These are phyloP conservation scores for Rhinophrynus dorsalis DNA, from an alignment of 2,797 vertebrate species.

Conservation along the genomic window DNA sequence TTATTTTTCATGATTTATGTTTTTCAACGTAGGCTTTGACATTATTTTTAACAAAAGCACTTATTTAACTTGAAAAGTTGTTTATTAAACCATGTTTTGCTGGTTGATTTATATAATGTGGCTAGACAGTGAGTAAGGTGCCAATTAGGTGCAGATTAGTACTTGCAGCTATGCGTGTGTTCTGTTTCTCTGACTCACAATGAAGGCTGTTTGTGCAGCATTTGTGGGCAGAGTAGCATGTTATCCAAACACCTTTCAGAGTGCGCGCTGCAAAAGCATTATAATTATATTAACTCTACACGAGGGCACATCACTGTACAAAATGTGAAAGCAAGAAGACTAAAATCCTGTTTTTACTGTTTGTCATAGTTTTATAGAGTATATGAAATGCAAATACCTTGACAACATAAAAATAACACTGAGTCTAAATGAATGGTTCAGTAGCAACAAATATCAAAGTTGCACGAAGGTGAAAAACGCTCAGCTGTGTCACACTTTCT, in stretches of 20 bases:
- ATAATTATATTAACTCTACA: constrained; percentile 51
- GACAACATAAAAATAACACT: constrained; percentile 6
- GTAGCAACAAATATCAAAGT: neutral
- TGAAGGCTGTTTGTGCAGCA: constrained; percentile 64
- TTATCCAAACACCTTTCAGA: constrained; percentile 48
- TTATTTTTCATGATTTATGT: neutral
- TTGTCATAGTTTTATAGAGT: neutral
- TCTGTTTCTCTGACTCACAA: constrained; percentile 67
- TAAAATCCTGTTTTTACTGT: neutral
- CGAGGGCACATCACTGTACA: constrained; percentile 52
- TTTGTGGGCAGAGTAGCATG: constrained; percentile 53
- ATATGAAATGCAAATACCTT: constrained; percentile 16
- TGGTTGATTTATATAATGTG: constrained; percentile 69
- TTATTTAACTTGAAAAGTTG: neutral
- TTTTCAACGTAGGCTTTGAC: constrained; percentile 46
- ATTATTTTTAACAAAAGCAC: constrained; percentile 58
- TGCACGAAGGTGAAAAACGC: constrained; percentile 30
- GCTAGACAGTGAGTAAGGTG: constrained; percentile 73
- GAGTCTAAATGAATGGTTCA: constrained; percentile 10
- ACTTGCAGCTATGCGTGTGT: constrained; percentile 63
- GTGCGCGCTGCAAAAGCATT: constrained; percentile 59
- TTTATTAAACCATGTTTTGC: constrained; percentile 27
- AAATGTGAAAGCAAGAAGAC: neutral
- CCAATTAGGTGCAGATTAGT: constrained; percentile 71
- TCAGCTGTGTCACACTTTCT: neutral